Evolutionary conservation across 2,888 invertebrate species (phyloP), one percentile per base, ranked within the genome.

Genomic region (Zhengitettix transpicula): DNA sequence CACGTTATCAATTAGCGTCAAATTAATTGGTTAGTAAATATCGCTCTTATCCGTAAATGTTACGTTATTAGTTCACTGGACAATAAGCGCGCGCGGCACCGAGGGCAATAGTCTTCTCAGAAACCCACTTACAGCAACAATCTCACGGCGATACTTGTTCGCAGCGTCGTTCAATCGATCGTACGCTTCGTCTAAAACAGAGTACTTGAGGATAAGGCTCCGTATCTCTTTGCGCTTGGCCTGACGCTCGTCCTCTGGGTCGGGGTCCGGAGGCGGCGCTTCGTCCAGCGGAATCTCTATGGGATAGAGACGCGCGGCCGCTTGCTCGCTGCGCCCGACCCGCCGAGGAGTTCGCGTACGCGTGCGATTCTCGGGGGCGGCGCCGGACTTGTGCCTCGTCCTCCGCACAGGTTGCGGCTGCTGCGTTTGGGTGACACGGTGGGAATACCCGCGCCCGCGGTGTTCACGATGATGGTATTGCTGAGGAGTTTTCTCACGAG

Each of bases 171-270:
- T 74, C 55, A 75, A 73, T 40, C 79, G 75, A 17, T 77, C 81
- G 71, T 84, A 85, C 60, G 81, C 81, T 68, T 87, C 86, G 67
- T 87, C 87, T 65, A 89, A 75, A 55, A 86, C 87, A 42, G 87
- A 84, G 71, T 90, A 90, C 71, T 89, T 90, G 77, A 85, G 79
- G 63, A 89, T 88, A 61, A 91, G 76, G 67, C 84, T 83, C 71
- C 88, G 86, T 62, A 89, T 88, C 70, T 91, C 90, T 68, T 89
- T 89, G 47, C 90, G 80, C 67, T 85, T 83, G 11, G 85, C 85
- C 71, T 89, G 88, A 54, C 90, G 78, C 65, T 90, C 77, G 68
- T 84, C 83, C 2, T 71, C 69, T 55, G 75, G 75, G 51, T 77
- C 77, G 16, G 58, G 56, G 17, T 78, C 77, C 10, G 70, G 70